Conservation (phyloP, 2,113 vertebrate species). For the Poeciliopsis prolifica region DNA sequence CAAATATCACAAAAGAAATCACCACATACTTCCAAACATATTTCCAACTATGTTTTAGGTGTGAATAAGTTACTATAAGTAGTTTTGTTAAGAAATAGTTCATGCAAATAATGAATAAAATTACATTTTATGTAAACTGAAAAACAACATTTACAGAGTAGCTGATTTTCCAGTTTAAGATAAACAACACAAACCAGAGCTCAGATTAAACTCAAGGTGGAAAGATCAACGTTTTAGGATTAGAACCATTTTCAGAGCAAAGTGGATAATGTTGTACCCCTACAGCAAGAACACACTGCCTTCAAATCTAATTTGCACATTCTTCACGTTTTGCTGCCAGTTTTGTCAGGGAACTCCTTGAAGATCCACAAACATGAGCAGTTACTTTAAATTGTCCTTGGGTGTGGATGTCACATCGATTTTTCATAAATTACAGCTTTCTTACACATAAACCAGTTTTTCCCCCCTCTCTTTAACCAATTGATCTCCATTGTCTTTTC, state of each 20-base stretch:
- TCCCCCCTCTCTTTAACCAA: not conserved
- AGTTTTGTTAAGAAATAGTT: too few species aligned
- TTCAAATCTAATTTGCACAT: not conserved
- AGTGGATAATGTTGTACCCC: too few species aligned
- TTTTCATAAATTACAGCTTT: not conserved
- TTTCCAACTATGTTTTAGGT: not conserved
- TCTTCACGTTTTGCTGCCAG: not conserved
- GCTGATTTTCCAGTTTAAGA: too few species aligned
- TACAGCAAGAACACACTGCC: not conserved
- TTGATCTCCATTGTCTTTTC: not conserved
- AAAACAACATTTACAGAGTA: too few species aligned
- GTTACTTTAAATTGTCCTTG: not conserved
- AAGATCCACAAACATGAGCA: not conserved
- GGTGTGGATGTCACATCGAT: not conserved
- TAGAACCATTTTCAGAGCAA: too few species aligned
- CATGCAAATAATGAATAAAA: too few species aligned
- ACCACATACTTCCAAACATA: not conserved
- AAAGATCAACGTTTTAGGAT: too few species aligned
- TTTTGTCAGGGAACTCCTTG: not conserved
- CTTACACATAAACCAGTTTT: not conserved
- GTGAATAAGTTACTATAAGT: not conserved
- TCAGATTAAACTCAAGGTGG: too few species aligned
- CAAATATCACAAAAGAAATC: not conserved
- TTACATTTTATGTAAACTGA: too few species aligned
- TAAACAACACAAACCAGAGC: too few species aligned